Evolutionary conservation across 2,797 vertebrate species (phyloP), one percentile per base, ranked within the genome.

Genomic region (Lagodon rhomboides): DNA sequence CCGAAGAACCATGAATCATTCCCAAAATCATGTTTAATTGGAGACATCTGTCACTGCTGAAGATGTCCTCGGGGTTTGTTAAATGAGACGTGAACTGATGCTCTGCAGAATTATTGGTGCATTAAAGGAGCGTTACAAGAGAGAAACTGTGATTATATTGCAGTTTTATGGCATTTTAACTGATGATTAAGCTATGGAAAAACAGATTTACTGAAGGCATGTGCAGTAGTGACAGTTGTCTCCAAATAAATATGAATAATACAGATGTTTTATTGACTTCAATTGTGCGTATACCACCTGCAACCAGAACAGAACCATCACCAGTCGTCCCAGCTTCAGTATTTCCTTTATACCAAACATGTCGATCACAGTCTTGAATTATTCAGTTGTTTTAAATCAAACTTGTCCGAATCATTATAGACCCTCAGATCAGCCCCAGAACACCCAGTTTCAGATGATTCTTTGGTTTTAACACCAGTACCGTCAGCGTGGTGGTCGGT

Each of bases 401-500:
- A 25, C 22, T 75, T 9, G 22, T 69, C 22, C n/a, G 0, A 74
- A 47, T 30, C 58, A 51, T 55, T 63, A 30, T 5, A 76, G 63
- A 74, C 44, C 53, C 55, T 68, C 0, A 20, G 41, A 66, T 51
- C 58, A 80, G 47, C 23, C 61, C 74, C 64, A 70, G 54, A 77
- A 51, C 34, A 70, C 75, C 84, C 75, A 50, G 64, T 44, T 54
- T 61, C 7, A 68, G 61, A 74, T 0, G 18, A 13, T 8, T 23
- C 0, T 4, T 47, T 23, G 67, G 54, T 71, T 62, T 62, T 0
- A 68, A 63, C 81, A 55, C 55, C 25, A 74, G 78, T 88, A 90
- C 86, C 91, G 80, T 92, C 74, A 47, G 65, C 8, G 27, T 41
- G 68, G 1, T 25, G 85, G 60, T 87, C 84, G 51, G 79, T 95